Evolutionary conservation across 2,888 invertebrate species (phyloP), one percentile per base, ranked within the genome.

Genomic region (Brachypalpus laphriformis): DNA sequence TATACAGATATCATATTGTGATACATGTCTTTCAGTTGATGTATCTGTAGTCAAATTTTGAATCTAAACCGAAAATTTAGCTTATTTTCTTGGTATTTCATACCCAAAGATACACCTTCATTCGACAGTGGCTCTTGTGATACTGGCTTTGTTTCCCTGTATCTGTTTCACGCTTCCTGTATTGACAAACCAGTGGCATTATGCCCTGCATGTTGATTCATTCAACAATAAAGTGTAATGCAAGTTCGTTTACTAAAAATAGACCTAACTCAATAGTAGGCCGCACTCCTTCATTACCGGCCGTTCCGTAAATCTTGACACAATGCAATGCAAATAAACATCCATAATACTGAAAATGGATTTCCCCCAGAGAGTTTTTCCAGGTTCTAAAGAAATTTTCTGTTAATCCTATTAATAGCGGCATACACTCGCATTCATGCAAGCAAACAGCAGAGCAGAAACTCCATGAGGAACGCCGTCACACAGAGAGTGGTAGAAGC

Each of bases 271-370:
- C 18, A 37, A 7, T 61, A 45, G 16, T 11, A 25, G 59, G 42
- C 40, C 11, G 40, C 2, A n/a, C 63, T 18, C 28, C 59, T 54
- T 77, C 61, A 70, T 61, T 71, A 78, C 56, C 49, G 51, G 65
- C 49, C 72, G 72, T 31, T 66, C 80, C 80, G 59, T 80, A 72
- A 66, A 72, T 40, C 63, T 28, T 45, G 34, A 63, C 65, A 78
- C 65, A 66, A 80, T 80, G 72, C 71, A 34, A 49, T 9, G 31
- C 6, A 74, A 80, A 74, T 80, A 72, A 80, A 80, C 59, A 80
- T 51, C 45, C 72, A 80, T 66, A 72, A 66, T 66, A 57, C 66
- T 65, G 54, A 22, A 66, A 74, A 80, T 51, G 65, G 78, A 65
- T 72, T 65, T 51, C 56, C 28, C 65, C 56, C 34, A 51, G 42